Evolutionary conservation across 1,140 invertebrate species (phyloP), one percentile per base, ranked within the genome.

Genomic region (Ceratosolen fusciceps): DNA sequence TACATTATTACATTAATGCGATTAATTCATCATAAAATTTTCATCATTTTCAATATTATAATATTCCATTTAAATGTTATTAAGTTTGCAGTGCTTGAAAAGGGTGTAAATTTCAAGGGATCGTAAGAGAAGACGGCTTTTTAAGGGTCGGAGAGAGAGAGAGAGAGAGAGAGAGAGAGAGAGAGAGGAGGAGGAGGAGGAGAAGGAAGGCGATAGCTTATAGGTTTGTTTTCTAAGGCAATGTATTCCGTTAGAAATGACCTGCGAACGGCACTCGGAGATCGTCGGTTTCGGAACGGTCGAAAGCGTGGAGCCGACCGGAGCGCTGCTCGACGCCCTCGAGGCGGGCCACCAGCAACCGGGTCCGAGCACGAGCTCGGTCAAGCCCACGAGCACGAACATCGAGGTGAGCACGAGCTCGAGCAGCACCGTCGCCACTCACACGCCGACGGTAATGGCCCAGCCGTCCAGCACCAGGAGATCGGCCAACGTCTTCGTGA

Each of bases 261-360:
- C 80, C 10, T 92, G 91, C 70, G 88, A 90, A 26, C 85, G 86
- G 67, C 70, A 86, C 3, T 82, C 87, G 71, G 84, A 91, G 84
- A 81, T 92, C 14, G 90, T 93, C 9, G 93, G 92, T 37, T 91
- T 93, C 16, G 91, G 91, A 0, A 90, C 90, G 2, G 91, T 92
- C 0, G 90, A 92, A 62, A 91, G 88, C 43, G 91, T 91, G 9
- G 90, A 92, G 65, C 86, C 91, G 2, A 83, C 85, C 5, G 88
- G 87, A 29, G 84, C 86, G 7, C 83, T 87, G 0, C 86, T 78
- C 71, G 85, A 84, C 24, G 86, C 70, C 12, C 12, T 81, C 0
- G 72, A 74, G 49, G 9, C 29, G 0, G 2, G 21, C 3, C 47
- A 58, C 0, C 78, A 74, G 4, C 70, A 54, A 8, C 60, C 71